These are phyloP conservation scores for Strigamia transsilvanica DNA, from an alignment of 2,888 invertebrate species.

Conservation along the genomic window DNA sequence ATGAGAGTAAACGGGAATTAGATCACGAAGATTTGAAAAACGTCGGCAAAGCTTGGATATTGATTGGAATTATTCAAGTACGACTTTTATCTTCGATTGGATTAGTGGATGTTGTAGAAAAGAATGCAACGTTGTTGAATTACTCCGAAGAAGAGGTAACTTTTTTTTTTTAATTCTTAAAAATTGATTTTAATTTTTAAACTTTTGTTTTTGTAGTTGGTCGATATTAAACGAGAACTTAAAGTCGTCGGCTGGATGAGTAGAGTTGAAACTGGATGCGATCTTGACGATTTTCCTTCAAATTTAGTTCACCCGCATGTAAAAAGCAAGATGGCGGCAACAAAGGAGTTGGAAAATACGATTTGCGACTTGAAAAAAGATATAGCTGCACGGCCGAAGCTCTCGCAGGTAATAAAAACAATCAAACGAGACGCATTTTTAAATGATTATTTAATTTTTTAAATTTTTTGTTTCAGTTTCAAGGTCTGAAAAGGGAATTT, in stretches of 20 bases:
- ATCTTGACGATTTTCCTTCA: neutral
- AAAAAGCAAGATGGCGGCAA: neutral
- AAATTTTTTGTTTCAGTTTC: conserved; percentile 58
- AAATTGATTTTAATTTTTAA: neutral
- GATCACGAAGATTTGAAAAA: conserved; percentile 1
- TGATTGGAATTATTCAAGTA: conserved; percentile 70
- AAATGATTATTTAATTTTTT: neutral
- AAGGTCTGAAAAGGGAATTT: conserved; percentile 67
- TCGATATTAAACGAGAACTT: conserved; percentile 54
- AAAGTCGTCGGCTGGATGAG: conserved; percentile 53
- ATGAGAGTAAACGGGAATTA: neutral
- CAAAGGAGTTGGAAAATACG: conserved; percentile 51
- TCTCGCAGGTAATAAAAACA: conserved; percentile 53
- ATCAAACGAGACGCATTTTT: neutral
- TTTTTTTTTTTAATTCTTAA: no score
- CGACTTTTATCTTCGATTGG: conserved; percentile 69
- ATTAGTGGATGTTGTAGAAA: conserved; percentile 83
- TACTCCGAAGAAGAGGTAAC: conserved; percentile 75
- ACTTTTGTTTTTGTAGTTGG: conserved; percentile 52
- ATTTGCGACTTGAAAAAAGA: conserved; percentile 51
- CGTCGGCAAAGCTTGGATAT: conserved; percentile 59
- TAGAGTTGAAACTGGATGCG: conserved; percentile 52
- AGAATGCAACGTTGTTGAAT: conserved; percentile 75
- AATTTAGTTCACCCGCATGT: conserved; percentile 55
- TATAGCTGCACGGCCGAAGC: conserved; percentile 55